Conservation (phyloP, 1,140 invertebrate species). For the Lysiphlebus fabarum region DNA sequence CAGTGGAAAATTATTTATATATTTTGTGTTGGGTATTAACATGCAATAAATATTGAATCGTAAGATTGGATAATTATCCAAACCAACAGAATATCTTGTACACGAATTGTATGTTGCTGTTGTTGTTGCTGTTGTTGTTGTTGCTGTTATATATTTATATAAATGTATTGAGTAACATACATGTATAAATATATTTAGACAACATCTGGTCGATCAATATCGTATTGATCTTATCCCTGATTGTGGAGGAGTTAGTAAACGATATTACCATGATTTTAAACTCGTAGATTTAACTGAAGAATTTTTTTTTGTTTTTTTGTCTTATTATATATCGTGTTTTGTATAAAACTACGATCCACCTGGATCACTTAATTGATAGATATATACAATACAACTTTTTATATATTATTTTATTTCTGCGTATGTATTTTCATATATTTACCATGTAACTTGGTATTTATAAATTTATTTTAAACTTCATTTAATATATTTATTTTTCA, state of each 20-base stretch:
- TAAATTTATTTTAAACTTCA: neutral
- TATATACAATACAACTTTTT: conserved; percentile 11
- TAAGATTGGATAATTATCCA: conserved; percentile 15
- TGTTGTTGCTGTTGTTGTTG: no score
- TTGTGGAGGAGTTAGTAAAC: conserved; percentile 12
- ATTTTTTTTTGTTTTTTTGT: neutral
- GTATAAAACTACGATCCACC: neutral
- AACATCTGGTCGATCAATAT: conserved; percentile 21
- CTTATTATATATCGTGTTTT: neutral
- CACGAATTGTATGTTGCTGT: no score
- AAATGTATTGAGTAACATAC: no score
- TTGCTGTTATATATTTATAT: no score
- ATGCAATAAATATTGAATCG: neutral
- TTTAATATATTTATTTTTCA: conserved; percentile 1
- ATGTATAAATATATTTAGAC: neutral
- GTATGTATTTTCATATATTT: conserved; percentile 1
- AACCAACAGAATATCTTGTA: neutral
- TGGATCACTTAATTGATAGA: conserved; percentile 24
- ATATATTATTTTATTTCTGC: neutral
- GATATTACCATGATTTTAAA: conserved; percentile 14
- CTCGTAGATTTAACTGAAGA: conserved; percentile 15
- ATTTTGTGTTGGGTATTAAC: no score
- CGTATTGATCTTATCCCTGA: conserved; percentile 12
- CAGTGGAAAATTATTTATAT: no score
- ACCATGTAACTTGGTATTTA: no score